Conservation (phyloP, 2,113 vertebrate genomes). For the Tachysurus fulvidraco region DNA sequence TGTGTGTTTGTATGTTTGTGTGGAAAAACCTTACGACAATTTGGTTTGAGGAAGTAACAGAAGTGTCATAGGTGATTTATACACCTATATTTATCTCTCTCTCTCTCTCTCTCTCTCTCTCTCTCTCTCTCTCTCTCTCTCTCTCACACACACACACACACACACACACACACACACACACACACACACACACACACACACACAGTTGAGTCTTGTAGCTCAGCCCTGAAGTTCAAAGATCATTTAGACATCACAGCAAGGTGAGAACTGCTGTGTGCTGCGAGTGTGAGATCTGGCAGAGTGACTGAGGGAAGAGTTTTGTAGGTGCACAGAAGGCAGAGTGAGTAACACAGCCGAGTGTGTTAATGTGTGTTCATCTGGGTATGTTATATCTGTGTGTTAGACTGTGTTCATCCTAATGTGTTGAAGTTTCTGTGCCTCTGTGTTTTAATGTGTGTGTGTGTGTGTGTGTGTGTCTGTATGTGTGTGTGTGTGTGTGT, state of each 20-base stretch:
- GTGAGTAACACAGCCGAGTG: neutral
- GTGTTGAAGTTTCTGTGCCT: too few species aligned
- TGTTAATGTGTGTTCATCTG: neutral
- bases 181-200: constrained; percentile 1
- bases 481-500: neutral
- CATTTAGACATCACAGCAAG: neutral
- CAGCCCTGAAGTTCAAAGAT: constrained; percentile 18
- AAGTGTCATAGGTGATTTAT: neutral
- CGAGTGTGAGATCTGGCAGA: neutral
- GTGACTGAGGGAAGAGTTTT: neutral
- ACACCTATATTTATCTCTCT: constrained; percentile 2
- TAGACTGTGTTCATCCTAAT: neutral
- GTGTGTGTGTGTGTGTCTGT: neutral
- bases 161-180: constrained; percentile 6
- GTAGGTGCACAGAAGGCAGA: neutral
- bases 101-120: neutral
- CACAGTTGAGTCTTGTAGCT: too few species aligned
- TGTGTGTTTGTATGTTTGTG: constrained; percentile 14
- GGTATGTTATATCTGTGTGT: neutral
- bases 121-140: neutral
- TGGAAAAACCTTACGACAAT: neutral
- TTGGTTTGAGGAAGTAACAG: constrained; percentile 22
- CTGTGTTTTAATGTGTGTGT: neutral
- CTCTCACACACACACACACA: neutral
- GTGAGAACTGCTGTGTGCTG: neutral